Conservation (phyloP, 2,888 invertebrate genomes). For the Drosophila robusta region DNA sequence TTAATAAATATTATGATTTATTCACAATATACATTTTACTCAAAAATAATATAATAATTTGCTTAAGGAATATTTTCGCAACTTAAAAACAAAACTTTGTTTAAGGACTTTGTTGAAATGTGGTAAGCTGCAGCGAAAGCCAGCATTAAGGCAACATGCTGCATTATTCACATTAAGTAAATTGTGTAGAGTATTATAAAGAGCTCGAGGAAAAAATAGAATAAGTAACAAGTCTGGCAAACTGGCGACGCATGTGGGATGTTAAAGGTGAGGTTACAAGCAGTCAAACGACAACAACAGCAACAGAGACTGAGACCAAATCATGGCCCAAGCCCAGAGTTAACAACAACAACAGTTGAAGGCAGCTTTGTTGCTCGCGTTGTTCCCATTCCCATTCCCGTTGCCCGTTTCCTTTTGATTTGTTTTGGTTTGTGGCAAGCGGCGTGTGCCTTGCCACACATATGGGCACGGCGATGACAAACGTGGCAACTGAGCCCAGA, state of each 20-base stretch:
- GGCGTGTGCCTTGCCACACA: constrained; percentile 68
- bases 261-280: constrained; percentile 83
- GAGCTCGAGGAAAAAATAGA: constrained; percentile 44
- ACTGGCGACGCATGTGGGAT: constrained; percentile 81
- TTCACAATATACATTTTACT: too few relatives aligned
- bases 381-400: constrained; percentile 72
- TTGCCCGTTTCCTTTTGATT: constrained; percentile 45
- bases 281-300: constrained; percentile 47
- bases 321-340: constrained; percentile 49
- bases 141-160: constrained; percentile 9
- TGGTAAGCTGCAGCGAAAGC: background rate
- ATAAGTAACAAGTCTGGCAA: constrained; percentile 48
- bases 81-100: too few relatives aligned
- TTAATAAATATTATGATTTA: background rate
- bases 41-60: background rate
- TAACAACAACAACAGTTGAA: constrained; percentile 24
- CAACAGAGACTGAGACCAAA: constrained; percentile 39
- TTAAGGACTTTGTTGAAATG: background rate
- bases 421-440: constrained; percentile 57
- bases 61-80: too few relatives aligned
- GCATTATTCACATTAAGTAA: constrained; percentile 22
- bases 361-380: constrained; percentile 66
- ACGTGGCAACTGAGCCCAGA: constrained; percentile 56
- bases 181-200: constrained; percentile 46
- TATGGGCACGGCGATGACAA: constrained; percentile 79